Base-by-base conservation (phyloP, 2,113 vertebrate genomes). In the Butastur rufipennis region DNA sequence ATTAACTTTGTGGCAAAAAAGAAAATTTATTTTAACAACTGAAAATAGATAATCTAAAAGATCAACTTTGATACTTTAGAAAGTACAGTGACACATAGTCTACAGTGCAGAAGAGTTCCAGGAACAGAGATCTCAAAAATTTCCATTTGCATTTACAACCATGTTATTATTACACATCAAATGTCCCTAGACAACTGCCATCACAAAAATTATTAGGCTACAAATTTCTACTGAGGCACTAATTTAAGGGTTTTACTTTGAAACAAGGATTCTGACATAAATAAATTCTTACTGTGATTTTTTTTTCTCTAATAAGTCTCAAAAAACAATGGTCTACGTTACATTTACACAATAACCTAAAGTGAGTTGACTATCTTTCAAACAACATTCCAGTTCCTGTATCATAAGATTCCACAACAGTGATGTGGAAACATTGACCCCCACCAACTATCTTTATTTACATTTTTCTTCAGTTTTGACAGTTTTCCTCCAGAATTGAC, bases 1-100 rank as follows among this genome's bases (percentile, higher is more conserved):
- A 89, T n/a, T 89, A 82, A 74, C 62, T 94, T 92, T 93, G n/a
- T 67, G 45, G 31, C 50, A 95, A 82, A 74, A 86, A 83, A 94
- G n/a, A 68, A 93, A 42, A 92, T 70, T 15, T 59, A 72, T 47
- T 45, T 53, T 42, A 61, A 83, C 3, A 10, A 40, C n/a, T 95
- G 55, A 75, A 92, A 75, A 13, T 4, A 88, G 31, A 67, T 16
- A 25, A 84, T 63, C 38, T 56, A 50, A 56, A 45, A 94, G 73
- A 88, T 81, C 91, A 93, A 43, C 43, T 74, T 55, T 34, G 43
- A 70, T 77, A 81, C 34, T 52, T 88, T 19, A 47, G 18, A 47
- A 93, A 89, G 27, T n/a, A 59, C 55, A 72, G 13, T 29, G 72
- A 74, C 26, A 82, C 11, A 34, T 0, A 63, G 31, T 45, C 38